Conservation (phyloP, 2,888 invertebrate species). For the Sesia bembeciformis region DNA sequence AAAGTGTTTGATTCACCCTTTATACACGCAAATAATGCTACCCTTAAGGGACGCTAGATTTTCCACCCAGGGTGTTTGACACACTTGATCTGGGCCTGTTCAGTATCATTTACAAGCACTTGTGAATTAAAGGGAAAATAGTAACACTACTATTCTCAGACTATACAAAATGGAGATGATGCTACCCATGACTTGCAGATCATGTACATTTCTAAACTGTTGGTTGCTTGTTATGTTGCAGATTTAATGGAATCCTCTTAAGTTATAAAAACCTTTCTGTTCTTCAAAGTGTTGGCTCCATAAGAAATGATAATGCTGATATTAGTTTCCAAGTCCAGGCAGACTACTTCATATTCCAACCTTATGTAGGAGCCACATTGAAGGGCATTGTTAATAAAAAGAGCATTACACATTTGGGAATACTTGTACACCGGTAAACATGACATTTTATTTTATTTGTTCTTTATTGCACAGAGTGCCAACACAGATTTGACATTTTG, state of each 20-base stretch:
- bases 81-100: no score
- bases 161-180: no score
- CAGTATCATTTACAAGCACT: no score
- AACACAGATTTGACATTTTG: no score
- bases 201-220: no score
- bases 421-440: conserved; percentile 76
- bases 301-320: conserved; percentile 76
- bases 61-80: no score
- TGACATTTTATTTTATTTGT: not conserved
- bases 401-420: conserved; percentile 77
- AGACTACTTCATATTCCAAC: conserved; percentile 79
- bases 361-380: conserved; percentile 74
- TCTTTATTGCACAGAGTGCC: not conserved
- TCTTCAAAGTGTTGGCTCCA: conserved; percentile 70
- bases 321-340: conserved; percentile 79
- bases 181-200: no score
- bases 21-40: no score
- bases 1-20: no score
- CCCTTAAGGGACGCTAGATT: no score
- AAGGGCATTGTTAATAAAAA: conserved; percentile 80
- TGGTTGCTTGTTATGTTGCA: conserved; percentile 35
- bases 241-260: conserved; percentile 78
- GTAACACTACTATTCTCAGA: no score
- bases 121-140: no score
- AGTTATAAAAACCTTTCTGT: conserved; percentile 79